Base-by-base conservation (phyloP, 2,888 invertebrate genomes). In the Lasius platythorax region DNA sequence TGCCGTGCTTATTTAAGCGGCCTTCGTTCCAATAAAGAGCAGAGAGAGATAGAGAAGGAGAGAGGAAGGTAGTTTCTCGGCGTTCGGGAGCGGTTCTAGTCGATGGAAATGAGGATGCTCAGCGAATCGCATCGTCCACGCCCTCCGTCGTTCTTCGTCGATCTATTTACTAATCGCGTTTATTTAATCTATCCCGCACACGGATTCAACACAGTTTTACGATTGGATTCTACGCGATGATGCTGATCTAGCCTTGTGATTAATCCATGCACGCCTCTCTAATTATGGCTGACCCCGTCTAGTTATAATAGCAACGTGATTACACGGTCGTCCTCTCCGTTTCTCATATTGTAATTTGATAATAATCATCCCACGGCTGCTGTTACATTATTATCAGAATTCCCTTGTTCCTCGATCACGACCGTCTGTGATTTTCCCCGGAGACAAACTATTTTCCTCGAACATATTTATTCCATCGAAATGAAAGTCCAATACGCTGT, bases 1-100 rank as follows among this genome's bases (percentile, higher is more conserved):
- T 83, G 79, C 70, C 72, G 78, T 86, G 88, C 87, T 92, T 91
- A 91, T 92, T 92, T 89, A 89, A 91, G 87, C 87, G 84, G 73
- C 73, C 84, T 73, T 83, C 70, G 72, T 87, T 79, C 81, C 79
- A 79, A 90, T 88, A 88, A 88, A 88, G 86, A 79, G 50, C 28
- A 46, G 28, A 46, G 50, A 67, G 72, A 53, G 12, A 28, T 5
- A 40, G 30, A 11, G 43, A 43, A 9, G 9, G 12, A 43, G 43
- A 11, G 43, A 46, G 56, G 3, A 63, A 40, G 43, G 53, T 58
- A 68, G 82, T 28, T 74, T 63, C 68, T 75, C 30, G 33, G 28
- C 67, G 68, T 61, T 11, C 53, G 23, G n/a, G 30, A 83, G 82
- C 73, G 64, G 79, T 75, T 2, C 50, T 46, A 58, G 37, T 58